Base-by-base conservation (phyloP, 2,888 invertebrate genomes). In the Tortrix viridana region DNA sequence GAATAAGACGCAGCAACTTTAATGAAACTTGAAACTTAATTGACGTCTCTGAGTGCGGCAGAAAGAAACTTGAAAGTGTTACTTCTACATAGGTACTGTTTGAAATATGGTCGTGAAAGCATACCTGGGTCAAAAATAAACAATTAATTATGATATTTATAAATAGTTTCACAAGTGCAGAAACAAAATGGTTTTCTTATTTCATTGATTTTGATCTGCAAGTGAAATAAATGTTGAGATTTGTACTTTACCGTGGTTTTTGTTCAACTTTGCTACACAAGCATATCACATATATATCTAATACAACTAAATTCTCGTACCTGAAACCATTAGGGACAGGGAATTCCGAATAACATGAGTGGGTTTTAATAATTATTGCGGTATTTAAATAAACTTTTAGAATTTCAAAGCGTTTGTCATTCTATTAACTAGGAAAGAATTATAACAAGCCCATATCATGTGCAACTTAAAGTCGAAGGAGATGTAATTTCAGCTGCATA, bases 191-290 rank as follows among this genome's bases (percentile, higher is more conserved):
- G 69, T 67, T 67, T 70, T 73, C 70, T 69, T 66, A 69, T 73
- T 65, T 76, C 72, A 73, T 75, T 74, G 73, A 69, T 75, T 78
- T 78, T 71, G 71, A 66, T 67, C 67, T 70, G 76, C 65, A 78
- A 75, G 68, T 73, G 67, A 75, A 76, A 75, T 70, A 70, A 44
- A 57, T 22, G 6, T 55, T 37, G 23, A 22, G 18, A 56, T 57
- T 62, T 62, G 50, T 52, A 46, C 56, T 57, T 52, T 9, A 32
- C n/a, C 5, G 14, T 46, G 14, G 32, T 37, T 37, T 37, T 19
- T 14, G 14, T 12, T 50, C 20, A 20, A 37, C n/a, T 7, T 22
- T 4, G 14, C 5, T 20, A n/a, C 14, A 26, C 19, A 14, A 37
- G n/a, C 18, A 16, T 19, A 49, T 12, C 7, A 37, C 18, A 19